Evolutionary conservation across 2,888 invertebrate genomes (phyloP).

Genomic region (Miltochrista miniata): DNA sequence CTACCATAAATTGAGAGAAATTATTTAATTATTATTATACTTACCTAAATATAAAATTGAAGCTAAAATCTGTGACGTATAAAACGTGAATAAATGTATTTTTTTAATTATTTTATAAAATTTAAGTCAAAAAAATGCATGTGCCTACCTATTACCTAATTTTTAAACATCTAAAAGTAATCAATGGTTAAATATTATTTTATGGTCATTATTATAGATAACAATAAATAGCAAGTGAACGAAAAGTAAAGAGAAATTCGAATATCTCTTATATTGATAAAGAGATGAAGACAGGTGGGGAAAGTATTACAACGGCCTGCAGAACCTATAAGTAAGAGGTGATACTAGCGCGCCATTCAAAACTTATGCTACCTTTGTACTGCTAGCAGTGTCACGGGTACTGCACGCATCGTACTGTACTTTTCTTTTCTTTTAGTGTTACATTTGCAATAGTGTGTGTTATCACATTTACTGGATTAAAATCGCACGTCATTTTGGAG

Average conservation of each 20-base stretch:
- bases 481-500: constrained; percentile 10
- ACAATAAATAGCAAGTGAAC: constrained; percentile 12
- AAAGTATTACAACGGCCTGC: constrained; percentile 67
- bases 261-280: constrained; percentile 38
- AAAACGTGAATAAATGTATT: too few species aligned
- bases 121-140: too few species aligned
- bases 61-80: too few species aligned
- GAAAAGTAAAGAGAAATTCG: constrained; percentile 51
- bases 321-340: constrained; percentile 77
- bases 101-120: too few species aligned
- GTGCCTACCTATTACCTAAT: too few species aligned
- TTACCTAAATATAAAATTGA: too few species aligned
- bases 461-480: constrained; percentile 33
- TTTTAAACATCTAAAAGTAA: too few species aligned
- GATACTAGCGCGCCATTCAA: constrained; percentile 58
- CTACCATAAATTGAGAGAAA: too few species aligned
- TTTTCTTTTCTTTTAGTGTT: constrained; percentile 23
- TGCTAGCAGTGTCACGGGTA: constrained; percentile 54
- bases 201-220: too few species aligned
- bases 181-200: too few species aligned
- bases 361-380: constrained; percentile 42
- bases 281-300: constrained; percentile 68
- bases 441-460: constrained; percentile 41
- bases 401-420: constrained; percentile 24
- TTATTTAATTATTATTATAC: too few species aligned